These are phyloP conservation scores for Alfaro cultratus DNA, from an alignment of 2,797 vertebrate species.

Conservation along the genomic window DNA sequence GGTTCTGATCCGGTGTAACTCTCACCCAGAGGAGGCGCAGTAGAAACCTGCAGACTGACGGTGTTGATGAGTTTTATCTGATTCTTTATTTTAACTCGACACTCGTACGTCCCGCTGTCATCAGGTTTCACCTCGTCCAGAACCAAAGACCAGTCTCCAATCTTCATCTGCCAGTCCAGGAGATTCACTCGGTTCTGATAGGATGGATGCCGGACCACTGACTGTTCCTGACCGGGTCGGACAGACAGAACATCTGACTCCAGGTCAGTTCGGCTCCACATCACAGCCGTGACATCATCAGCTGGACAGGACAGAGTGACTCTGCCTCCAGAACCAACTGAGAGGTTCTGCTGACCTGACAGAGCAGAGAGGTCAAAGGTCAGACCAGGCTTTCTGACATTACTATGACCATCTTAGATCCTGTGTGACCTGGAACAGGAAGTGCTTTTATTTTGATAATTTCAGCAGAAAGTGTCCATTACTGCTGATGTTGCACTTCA, in stretches of 20 bases:
- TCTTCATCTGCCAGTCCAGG: not conserved
- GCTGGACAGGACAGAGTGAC: not conserved
- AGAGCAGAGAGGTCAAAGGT: not conserved
- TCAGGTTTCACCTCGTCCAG: not conserved
- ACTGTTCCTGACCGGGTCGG: not conserved
- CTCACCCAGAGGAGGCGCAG: not conserved
- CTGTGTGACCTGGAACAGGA: not conserved
- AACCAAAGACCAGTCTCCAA: not conserved
- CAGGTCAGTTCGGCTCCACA: not conserved
- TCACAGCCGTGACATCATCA: not conserved
- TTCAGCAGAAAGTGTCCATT: too few relatives aligned
- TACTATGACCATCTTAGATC: not conserved
- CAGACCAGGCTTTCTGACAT: too few relatives aligned
- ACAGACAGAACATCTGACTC: not conserved
- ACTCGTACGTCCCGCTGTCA: not conserved
- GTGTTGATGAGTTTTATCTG: not conserved
- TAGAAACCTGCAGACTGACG: not conserved
- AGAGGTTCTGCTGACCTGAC: not conserved
- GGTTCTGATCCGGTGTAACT: not conserved
- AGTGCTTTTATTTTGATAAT: too few relatives aligned
- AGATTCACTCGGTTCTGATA: not conserved
- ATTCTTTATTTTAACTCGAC: not conserved
- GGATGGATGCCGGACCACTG: not conserved
- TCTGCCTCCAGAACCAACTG: not conserved
- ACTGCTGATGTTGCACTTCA: too few relatives aligned